phyloP scores from a whole-genome alignment of 1,140 invertebrate species.

The Nebria ingens region DNA sequence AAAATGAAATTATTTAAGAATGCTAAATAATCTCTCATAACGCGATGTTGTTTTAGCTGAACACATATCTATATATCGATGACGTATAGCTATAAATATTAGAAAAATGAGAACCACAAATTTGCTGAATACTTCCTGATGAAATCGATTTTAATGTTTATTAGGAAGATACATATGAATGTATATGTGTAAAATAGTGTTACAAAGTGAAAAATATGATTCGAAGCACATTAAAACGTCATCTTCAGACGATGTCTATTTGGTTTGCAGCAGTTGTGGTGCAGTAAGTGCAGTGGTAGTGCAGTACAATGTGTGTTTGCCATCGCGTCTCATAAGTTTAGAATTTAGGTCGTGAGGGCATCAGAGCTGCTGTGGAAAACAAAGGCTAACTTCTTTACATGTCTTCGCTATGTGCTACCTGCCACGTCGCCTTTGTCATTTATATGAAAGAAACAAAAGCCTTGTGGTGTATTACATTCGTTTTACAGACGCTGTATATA shows the following conservation, averaged over 20 bases:
- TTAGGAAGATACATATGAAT: too few species aligned
- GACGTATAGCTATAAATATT: too few species aligned
- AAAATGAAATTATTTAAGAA: too few species aligned
- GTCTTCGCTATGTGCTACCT: too few species aligned
- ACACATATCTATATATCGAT: too few species aligned
- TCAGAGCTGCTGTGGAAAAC: background rate
- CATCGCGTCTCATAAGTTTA: background rate
- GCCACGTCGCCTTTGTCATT: conserved; percentile 4
- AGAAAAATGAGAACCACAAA: too few species aligned
- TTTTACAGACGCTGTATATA: conserved; percentile 1
- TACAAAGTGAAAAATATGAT: conserved; percentile 7
- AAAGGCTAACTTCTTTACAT: conserved; percentile 1
- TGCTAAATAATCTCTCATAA: too few species aligned
- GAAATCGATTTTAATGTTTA: too few species aligned
- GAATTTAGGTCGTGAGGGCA: background rate
- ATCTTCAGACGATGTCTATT: background rate
- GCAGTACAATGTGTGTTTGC: background rate
- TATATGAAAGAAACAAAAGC: conserved; percentile 9
- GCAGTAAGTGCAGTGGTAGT: background rate
- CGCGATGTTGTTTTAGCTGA: too few species aligned
- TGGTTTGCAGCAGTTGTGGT: background rate
- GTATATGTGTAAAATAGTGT: too few species aligned
- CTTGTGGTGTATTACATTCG: background rate
- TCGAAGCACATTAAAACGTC: conserved; percentile 3
- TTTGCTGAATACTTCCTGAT: too few species aligned